Conservation (phyloP, 2,888 invertebrate species). For the Athalia cordata region DNA sequence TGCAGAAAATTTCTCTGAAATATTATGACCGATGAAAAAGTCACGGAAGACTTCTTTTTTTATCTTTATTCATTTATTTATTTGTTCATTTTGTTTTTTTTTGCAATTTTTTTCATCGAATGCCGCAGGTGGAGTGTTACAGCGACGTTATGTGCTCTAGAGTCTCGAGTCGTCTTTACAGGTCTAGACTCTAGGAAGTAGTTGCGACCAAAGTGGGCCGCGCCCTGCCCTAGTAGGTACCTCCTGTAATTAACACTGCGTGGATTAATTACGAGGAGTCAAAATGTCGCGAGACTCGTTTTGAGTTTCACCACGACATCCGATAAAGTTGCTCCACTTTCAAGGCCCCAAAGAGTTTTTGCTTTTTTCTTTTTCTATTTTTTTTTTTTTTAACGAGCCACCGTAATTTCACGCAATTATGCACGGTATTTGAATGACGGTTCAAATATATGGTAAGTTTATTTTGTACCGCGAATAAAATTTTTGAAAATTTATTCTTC, state of each 20-base stretch:
- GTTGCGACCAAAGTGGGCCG: slow-evolving; percentile 33
- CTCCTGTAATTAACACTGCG: slow-evolving; percentile 39
- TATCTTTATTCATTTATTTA: neutral
- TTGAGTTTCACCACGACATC: slow-evolving; percentile 54
- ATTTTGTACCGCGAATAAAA: too few relatives aligned
- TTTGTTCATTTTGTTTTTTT: too few relatives aligned
- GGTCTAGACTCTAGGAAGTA: slow-evolving; percentile 4
- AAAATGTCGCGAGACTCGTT: slow-evolving; percentile 46
- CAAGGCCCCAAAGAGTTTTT: slow-evolving; percentile 48
- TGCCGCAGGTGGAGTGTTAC: neutral
- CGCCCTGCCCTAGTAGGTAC: slow-evolving; percentile 31
- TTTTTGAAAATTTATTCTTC: too few relatives aligned
- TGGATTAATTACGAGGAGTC: slow-evolving; percentile 45
- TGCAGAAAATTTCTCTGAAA: neutral
- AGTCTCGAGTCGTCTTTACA: neutral
- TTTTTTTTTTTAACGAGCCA: neutral
- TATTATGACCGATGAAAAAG: neutral
- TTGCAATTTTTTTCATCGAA: too few relatives aligned
- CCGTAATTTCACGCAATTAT: too few relatives aligned
- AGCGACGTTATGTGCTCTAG: neutral
- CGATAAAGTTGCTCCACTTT: slow-evolving; percentile 64
- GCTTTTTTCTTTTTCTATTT: neutral
- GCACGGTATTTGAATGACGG: too few relatives aligned
- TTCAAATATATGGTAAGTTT: too few relatives aligned
- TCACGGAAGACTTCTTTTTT: neutral